A percentile compares a stretch with the other conserved stretches of the same genome.
These are phyloP conservation scores for Rhyzopertha dominica DNA, from an alignment of 1,140 invertebrate species.

Conservation along the genomic window DNA sequence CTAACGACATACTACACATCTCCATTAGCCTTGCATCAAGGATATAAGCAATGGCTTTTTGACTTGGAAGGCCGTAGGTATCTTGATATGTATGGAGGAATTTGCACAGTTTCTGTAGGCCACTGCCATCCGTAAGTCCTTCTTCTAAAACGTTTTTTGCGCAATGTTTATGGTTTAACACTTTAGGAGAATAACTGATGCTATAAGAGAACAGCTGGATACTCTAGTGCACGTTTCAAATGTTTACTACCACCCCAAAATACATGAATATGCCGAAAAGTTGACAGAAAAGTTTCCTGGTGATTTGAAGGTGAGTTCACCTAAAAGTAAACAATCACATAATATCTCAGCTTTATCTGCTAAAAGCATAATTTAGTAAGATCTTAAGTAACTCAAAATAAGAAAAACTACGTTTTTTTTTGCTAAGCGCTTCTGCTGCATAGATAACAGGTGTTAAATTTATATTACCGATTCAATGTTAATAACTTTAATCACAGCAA, in stretches of 20 bases:
- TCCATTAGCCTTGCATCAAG: constrained; percentile 79
- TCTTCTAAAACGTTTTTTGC: constrained; percentile 6
- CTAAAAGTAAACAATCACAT: too few species aligned
- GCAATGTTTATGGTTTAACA: constrained; percentile 2
- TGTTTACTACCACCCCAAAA: constrained; percentile 83
- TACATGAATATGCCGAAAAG: constrained; percentile 87
- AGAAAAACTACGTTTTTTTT: too few species aligned
- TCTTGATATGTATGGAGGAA: constrained; percentile 92
- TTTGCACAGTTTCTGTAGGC: constrained; percentile 95
- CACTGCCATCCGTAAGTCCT: constrained; percentile 92
- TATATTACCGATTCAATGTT: too few species aligned
- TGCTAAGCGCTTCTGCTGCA: too few species aligned
- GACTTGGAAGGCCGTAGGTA: constrained; percentile 83
- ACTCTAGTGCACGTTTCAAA: constrained; percentile 88
- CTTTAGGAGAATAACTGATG: constrained; percentile 69
- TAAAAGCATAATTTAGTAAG: too few species aligned
- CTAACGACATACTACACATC: constrained; percentile 74
- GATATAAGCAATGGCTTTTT: constrained; percentile 88
- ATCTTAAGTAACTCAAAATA: too few species aligned
- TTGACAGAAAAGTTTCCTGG: constrained; percentile 76
- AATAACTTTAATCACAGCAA: too few species aligned
- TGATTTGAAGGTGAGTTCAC: constrained; percentile 75
- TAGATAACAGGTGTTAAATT: too few species aligned
- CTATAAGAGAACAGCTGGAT: constrained; percentile 70
- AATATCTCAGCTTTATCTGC: too few species aligned